Percentiles rank a stretch among this genome's conserved stretches.
Conservation (phyloP, 2,888 invertebrate species). For the Drosophila paracracens region DNA sequence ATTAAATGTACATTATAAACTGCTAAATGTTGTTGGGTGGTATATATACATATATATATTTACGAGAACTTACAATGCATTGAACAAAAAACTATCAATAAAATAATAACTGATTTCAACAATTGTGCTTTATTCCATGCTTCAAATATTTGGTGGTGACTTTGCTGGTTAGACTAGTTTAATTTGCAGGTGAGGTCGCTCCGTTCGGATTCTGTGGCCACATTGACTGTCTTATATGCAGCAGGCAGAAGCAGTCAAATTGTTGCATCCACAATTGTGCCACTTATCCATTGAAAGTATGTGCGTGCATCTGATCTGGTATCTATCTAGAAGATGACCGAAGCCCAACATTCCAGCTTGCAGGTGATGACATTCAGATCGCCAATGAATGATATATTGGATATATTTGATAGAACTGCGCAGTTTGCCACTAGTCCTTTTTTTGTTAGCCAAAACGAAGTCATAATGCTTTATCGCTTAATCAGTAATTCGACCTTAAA, state of each 20-base stretch:
- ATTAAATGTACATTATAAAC: slow-evolving; percentile 18
- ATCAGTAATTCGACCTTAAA: not conserved
- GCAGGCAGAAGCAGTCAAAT: slow-evolving; percentile 85
- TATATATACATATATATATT: slow-evolving; percentile 30
- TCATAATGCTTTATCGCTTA: not conserved
- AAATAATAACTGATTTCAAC: slow-evolving; percentile 27
- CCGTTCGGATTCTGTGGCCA: slow-evolving; percentile 85
- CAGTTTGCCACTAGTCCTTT: slow-evolving; percentile 89
- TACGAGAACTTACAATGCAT: slow-evolving; percentile 50
- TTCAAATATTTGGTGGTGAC: slow-evolving; percentile 14
- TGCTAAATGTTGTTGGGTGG: slow-evolving; percentile 65
- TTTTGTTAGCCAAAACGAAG: not conserved
- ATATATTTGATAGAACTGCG: slow-evolving; percentile 90
- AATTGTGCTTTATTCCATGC: slow-evolving; percentile 19
- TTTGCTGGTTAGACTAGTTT: not conserved
- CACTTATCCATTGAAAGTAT: slow-evolving; percentile 87
- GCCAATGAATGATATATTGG: slow-evolving; percentile 92
- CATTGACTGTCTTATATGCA: slow-evolving; percentile 87
- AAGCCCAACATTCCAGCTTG: slow-evolving; percentile 87
- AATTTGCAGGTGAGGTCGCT: slow-evolving; percentile 86
- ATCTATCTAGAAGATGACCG: slow-evolving; percentile 86
- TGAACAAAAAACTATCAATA: slow-evolving; percentile 43
- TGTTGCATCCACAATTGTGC: slow-evolving; percentile 78
- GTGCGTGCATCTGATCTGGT: slow-evolving; percentile 88
- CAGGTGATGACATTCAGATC: slow-evolving; percentile 91